These are phyloP conservation scores for Lytechinus pictus DNA, from an alignment of 35 echinoderm and acorn worm species.

Conservation along the genomic window DNA sequence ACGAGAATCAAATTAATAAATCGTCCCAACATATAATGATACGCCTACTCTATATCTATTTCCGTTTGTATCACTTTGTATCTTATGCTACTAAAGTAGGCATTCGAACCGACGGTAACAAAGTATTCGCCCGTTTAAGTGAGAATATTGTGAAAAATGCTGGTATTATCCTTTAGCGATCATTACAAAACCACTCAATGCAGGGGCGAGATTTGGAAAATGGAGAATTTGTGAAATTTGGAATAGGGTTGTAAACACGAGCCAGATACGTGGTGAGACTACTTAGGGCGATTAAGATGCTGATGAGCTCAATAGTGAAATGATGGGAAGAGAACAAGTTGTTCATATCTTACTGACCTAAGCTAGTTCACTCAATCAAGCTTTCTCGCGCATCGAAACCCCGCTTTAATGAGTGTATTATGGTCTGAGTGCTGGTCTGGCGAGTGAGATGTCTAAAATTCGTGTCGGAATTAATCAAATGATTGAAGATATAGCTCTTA, in stretches of 20 bases:
- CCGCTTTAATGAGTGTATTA: constrained; percentile 29
- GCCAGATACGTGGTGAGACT: not conserved
- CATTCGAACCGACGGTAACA: not conserved
- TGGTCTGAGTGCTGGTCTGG: constrained; percentile 32
- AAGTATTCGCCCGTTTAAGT: not conserved
- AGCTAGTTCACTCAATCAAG: constrained; percentile 11
- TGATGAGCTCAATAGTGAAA: not conserved
- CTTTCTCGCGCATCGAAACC: constrained; percentile 22
- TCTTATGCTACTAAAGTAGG: not conserved
- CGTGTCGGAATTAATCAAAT: constrained; percentile 47
- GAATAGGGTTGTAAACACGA: not conserved
- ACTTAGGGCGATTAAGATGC: not conserved
- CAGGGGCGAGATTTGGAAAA: not conserved
- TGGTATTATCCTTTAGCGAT: not conserved
- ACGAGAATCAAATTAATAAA: not conserved
- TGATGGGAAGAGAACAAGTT: constrained; percentile 10
- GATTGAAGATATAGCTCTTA: constrained; percentile 46
- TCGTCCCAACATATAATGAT: not conserved
- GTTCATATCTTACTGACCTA: constrained; percentile 6
- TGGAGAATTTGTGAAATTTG: not conserved
- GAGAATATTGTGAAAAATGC: not conserved
- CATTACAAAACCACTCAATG: not conserved
- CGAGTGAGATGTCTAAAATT: constrained; percentile 45
- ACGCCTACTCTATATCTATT: not conserved
- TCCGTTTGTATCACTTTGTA: not conserved